Conservation (phyloP, 2,888 invertebrate species). For the Lissocephala sabroskyi region DNA sequence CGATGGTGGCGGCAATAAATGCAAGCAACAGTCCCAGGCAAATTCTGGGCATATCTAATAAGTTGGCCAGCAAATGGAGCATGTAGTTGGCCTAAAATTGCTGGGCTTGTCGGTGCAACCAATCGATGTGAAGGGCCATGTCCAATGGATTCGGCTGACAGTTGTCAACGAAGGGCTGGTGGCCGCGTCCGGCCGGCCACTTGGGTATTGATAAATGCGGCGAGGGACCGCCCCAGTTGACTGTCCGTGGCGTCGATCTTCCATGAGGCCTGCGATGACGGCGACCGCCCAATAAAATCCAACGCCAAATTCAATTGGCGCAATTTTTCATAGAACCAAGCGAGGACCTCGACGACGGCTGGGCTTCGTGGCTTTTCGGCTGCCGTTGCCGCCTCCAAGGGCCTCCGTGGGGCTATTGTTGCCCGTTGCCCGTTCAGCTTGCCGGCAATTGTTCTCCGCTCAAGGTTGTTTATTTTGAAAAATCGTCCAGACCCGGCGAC, state of each 20-base stretch:
- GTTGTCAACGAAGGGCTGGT: no score
- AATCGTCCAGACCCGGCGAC: constrained; percentile 34
- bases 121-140: no score
- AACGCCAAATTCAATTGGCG: constrained; percentile 68
- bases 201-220: constrained; percentile 67
- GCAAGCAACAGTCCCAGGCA: no score
- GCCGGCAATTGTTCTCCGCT: constrained; percentile 54
- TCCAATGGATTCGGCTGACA: no score
- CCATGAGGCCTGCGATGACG: background rate
- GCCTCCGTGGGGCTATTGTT: constrained; percentile 44
- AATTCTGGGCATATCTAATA: no score
- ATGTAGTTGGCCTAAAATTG: no score
- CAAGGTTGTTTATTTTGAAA: constrained; percentile 66
- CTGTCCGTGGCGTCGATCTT: background rate
- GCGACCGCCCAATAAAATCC: constrained; percentile 59
- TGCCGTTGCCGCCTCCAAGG: constrained; percentile 14
- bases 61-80: no score
- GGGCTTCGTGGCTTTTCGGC: constrained; percentile 9
- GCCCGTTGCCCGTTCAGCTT: constrained; percentile 12
- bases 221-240: constrained; percentile 29
- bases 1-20: no score
- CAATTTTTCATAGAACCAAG: constrained; percentile 63
- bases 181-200: no score
- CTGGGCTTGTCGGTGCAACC: no score
- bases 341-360: constrained; percentile 18